Evolutionary conservation across 1,140 invertebrate species (phyloP).

Genomic region (Mesaphorura yosii): DNA sequence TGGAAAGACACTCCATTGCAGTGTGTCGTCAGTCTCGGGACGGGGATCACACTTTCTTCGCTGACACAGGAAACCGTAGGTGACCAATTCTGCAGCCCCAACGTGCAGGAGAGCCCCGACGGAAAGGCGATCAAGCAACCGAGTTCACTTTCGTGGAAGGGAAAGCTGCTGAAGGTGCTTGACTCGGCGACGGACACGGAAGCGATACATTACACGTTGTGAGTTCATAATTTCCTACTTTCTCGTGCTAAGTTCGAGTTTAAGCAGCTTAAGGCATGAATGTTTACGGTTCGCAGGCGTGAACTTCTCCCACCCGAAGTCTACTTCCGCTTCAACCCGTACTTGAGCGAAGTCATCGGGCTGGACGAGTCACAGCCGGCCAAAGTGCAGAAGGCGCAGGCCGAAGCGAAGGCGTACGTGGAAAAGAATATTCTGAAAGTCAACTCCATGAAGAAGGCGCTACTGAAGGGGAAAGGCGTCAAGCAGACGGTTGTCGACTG

Average conservation of each 20-base stretch:
- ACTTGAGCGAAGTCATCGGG: slow-evolving; percentile 63
- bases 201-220: slow-evolving; percentile 67
- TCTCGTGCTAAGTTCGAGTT: too few species aligned
- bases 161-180: slow-evolving; percentile 70
- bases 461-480: slow-evolving; percentile 6
- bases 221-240: too few species aligned
- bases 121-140: slow-evolving; percentile 14
- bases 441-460: not conserved
- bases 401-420: slow-evolving; percentile 38
- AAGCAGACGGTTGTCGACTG: not conserved
- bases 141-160: slow-evolving; percentile 53
- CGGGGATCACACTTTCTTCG: slow-evolving; percentile 48
- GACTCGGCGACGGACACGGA: slow-evolving; percentile 85
- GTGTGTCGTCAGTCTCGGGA: slow-evolving; percentile 80
- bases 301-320: slow-evolving; percentile 63
- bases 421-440: slow-evolving; percentile 21
- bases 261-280: too few species aligned
- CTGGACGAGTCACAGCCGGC: slow-evolving; percentile 71
- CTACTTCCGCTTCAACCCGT: slow-evolving; percentile 86
- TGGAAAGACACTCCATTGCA: slow-evolving; percentile 70
- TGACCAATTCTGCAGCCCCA: slow-evolving; percentile 18
- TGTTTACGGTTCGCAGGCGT: too few species aligned
- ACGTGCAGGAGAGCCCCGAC: not conserved
- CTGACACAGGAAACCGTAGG: slow-evolving; percentile 27
- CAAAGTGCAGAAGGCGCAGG: slow-evolving; percentile 48